Evolutionary conservation across 2,113 vertebrate species (phyloP).

Genomic region (Trachemys scripta): DNA sequence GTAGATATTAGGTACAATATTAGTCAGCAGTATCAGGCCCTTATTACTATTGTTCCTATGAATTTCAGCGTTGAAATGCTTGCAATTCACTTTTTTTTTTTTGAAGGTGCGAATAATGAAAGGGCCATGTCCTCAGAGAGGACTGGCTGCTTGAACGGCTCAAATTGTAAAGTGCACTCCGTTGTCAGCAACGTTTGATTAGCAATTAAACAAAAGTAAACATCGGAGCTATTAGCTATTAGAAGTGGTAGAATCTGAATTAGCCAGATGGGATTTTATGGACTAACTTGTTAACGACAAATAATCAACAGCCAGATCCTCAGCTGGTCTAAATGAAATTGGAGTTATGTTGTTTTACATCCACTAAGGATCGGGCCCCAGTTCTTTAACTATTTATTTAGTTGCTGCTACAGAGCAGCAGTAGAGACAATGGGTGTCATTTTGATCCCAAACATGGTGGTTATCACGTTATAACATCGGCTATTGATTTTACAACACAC

Average conservation of each 20-base stretch:
- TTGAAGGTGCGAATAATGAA: not conserved
- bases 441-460: fast-evolving
- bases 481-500: not conserved
- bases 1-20: fast-evolving
- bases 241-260: not conserved
- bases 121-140: not conserved
- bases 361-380: not conserved
- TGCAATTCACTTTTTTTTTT: fast-evolving
- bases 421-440: fast-evolving
- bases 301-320: too few species aligned
- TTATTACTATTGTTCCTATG: fast-evolving
- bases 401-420: fast-evolving
- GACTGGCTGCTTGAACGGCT: not conserved
- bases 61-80: not conserved
- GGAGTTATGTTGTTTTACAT: not conserved
- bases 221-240: not conserved
- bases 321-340: too few species aligned
- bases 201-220: not conserved
- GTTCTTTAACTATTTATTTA: fast-evolving
- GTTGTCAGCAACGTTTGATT: not conserved
- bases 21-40: fast-evolving
- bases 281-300: not conserved
- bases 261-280: not conserved
- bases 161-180: not conserved
- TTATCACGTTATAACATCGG: not conserved